These are phyloP conservation scores for Trialeurodes vaporariorum DNA, from an alignment of 1,140 invertebrate genomes.

Conservation along the genomic window DNA sequence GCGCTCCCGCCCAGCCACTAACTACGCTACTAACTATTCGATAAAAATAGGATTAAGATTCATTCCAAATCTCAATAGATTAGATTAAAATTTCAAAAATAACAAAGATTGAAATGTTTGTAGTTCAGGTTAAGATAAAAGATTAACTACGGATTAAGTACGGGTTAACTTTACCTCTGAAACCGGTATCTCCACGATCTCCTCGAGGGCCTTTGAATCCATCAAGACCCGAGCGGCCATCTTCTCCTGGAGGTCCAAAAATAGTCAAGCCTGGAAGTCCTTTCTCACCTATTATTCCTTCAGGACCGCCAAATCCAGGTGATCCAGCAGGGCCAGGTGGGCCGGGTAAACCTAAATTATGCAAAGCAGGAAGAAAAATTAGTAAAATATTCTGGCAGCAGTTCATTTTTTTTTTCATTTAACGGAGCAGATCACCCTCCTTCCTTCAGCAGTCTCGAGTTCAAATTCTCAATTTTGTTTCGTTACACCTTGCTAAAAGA, in stretches of 20 bases:
- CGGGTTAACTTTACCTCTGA: constrained; percentile 35
- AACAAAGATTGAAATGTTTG: too few relatives aligned
- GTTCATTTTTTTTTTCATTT: too few relatives aligned
- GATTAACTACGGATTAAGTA: background rate
- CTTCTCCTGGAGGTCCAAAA: constrained; percentile 47
- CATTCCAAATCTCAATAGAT: too few relatives aligned
- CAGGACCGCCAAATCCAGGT: constrained; percentile 42
- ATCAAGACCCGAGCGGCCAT: constrained; percentile 45
- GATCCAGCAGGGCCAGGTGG: constrained; percentile 43
- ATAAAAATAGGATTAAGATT: too few relatives aligned
- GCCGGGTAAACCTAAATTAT: constrained; percentile 17
- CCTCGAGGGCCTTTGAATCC: constrained; percentile 45
- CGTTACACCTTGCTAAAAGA: too few relatives aligned
- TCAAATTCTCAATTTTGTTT: too few relatives aligned
- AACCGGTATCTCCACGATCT: constrained; percentile 49
- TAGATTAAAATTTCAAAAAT: too few relatives aligned
- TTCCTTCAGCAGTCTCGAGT: too few relatives aligned
- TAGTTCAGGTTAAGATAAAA: background rate
- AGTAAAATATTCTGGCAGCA: background rate
- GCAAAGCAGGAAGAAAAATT: constrained; percentile 2
- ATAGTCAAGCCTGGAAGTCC: constrained; percentile 51
- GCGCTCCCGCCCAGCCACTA: too few relatives aligned
- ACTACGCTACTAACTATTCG: too few relatives aligned
- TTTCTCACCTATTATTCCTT: constrained; percentile 47
- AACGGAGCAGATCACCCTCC: too few relatives aligned